A percentile compares a stretch with the other conserved stretches of the same genome.
These are phyloP conservation scores for Microchirus variegatus DNA, from an alignment of 2,797 vertebrate genomes.

Conservation along the genomic window DNA sequence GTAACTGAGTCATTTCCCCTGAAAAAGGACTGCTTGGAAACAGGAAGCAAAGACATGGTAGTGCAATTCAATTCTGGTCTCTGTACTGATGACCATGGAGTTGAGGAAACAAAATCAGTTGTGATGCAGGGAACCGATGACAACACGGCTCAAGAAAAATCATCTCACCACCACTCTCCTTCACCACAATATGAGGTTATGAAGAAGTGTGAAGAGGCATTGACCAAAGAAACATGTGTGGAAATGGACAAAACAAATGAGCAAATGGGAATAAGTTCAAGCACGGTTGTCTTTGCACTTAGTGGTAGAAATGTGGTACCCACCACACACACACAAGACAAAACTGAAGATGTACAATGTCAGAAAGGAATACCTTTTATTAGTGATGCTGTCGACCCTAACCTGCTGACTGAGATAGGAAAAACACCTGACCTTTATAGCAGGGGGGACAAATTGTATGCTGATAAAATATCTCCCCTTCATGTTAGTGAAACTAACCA, in stretches of 20 bases:
- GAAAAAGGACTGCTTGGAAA: constrained; percentile 24
- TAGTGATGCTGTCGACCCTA: constrained; percentile 5
- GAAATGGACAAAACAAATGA: constrained; percentile 5
- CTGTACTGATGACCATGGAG: constrained; percentile 4
- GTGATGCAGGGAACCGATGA: constrained; percentile 11
- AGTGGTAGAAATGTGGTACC: constrained; percentile 28
- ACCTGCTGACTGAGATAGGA: constrained; percentile 1
- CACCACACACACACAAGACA: constrained; percentile 3
- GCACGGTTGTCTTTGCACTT: constrained; percentile 34
- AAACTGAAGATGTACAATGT: constrained; percentile 24
- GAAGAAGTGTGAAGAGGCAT: constrained; percentile 3
- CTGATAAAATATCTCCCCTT: constrained; percentile 20
- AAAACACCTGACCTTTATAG: constrained; percentile 4
- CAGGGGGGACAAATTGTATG: constrained; percentile 8
- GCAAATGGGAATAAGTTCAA: constrained; percentile 11
- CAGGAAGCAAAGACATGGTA: constrained; percentile 10
- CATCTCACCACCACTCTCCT: constrained; percentile 3
- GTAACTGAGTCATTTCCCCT: not conserved
- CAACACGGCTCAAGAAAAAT: constrained; percentile 15
- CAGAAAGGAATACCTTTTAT: constrained; percentile 26
- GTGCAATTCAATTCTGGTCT: not conserved
- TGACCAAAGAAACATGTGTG: constrained; percentile 3
- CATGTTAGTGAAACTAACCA: constrained; percentile 25
- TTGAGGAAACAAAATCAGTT: constrained; percentile 21
- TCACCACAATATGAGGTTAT: constrained; percentile 12